Base-by-base conservation (phyloP, 92 coral and sea anemone genomes). In the Micromussa lordhowensis region DNA sequence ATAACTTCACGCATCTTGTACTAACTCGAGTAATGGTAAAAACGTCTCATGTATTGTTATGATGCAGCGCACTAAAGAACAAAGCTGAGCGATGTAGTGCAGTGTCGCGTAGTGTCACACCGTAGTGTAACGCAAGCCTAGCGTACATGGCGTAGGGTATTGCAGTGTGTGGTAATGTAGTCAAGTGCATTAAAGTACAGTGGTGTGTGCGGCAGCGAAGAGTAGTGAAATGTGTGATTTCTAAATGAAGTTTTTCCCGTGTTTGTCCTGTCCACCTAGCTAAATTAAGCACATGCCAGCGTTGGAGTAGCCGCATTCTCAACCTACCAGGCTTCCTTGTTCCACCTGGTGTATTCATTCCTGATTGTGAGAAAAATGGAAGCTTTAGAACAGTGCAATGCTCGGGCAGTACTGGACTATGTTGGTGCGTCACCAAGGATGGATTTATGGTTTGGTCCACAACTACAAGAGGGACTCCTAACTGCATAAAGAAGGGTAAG, bases 391-490 rank as follows among this genome's bases (percentile, higher is more conserved):
- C 76, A 34, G 81, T 84, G 35, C 98, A 95, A 71, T 95, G 98
- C 70, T 88, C 88, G 51, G 85, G 68, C 61, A 88, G 84, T 21
- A 91, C 92, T 14, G 92, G 94, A 4, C 78, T 68, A 53, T 95
- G 98, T 81, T 95, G 98, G 98, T 95, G 98, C 51, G 98, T 95
- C 72, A 93, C 91, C 40, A 77, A 85, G 36, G 92, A 92, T 75
- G 98, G 98, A n/a, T 90, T 87, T 76, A 93, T 91, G 79, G 68
- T 95, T 49, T 89, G 82, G 85, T 92, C 91, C 11, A 92, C 95
- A 28, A 57, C 87, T 66, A 91, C 85, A 57, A 77, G 90, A 51
- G 96, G 94, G 53, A 87, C 81, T 36, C 96, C 96, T 6, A 89
- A 78, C 29, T 95, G 98, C 69, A 78, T 76, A 31, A 90, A 78